Percentiles rank a stretch among this genome's conserved stretches.
These are phyloP conservation scores for Holcopasites calliopsidis DNA, from an alignment of 1,140 invertebrate genomes.

Conservation along the genomic window DNA sequence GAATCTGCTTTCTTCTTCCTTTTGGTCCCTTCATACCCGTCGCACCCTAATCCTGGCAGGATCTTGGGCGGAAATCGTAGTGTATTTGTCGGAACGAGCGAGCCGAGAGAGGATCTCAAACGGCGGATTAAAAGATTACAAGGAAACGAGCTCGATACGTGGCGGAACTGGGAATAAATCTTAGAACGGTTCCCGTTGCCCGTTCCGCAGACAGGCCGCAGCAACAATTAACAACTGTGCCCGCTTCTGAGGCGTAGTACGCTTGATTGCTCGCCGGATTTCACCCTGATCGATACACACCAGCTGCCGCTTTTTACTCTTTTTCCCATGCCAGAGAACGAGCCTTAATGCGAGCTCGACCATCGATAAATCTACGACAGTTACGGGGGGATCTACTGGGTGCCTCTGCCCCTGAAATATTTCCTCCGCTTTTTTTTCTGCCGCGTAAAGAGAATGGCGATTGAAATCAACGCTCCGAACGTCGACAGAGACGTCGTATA, in stretches of 20 bases:
- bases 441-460: neutral
- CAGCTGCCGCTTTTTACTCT: slow-evolving; percentile 36
- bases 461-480: neutral
- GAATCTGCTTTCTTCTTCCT: neutral
- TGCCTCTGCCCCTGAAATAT: neutral
- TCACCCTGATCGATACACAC: slow-evolving; percentile 43
- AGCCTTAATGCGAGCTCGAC: slow-evolving; percentile 50
- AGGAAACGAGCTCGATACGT: slow-evolving; percentile 1
- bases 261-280: slow-evolving; percentile 48
- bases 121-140: slow-evolving; percentile 33
- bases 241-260: slow-evolving; percentile 30
- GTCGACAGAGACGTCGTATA: neutral
- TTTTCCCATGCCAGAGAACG: slow-evolving; percentile 21
- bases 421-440: neutral
- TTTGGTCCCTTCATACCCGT: neutral
- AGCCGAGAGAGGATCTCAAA: neutral
- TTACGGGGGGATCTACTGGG: slow-evolving; percentile 20
- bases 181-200: slow-evolving; percentile 26
- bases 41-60: slow-evolving; percentile 24
- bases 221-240: slow-evolving; percentile 57
- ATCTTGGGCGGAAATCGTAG: slow-evolving; percentile 22
- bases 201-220: slow-evolving; percentile 38
- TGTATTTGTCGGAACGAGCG: neutral
- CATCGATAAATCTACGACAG: slow-evolving; percentile 55
- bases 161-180: slow-evolving; percentile 40